phyloP scores from a whole-genome alignment of 53 echinoderm and acorn worm species.

The Paelopatides confundens region DNA sequence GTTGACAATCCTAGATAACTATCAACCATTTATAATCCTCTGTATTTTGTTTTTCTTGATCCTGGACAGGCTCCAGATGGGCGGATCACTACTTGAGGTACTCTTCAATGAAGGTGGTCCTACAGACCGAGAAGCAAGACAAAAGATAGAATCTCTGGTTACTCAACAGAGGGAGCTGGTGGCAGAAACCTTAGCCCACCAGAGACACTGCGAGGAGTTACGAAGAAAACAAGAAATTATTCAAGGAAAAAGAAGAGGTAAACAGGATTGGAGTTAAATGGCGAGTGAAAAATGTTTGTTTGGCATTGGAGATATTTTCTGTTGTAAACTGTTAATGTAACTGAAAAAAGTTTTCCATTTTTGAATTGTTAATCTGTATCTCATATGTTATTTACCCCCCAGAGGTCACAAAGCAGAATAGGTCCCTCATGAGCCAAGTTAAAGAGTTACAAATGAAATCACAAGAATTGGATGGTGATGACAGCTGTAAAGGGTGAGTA shows the following conservation, averaged over 20 bases:
- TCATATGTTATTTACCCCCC: not conserved
- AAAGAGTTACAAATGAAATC: conserved; percentile 30
- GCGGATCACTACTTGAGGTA: conserved; percentile 65
- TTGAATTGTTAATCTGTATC: no score
- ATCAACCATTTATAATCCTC: no score
- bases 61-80: conserved; percentile 71
- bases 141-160: conserved; percentile 52
- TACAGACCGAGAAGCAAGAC: conserved; percentile 24
- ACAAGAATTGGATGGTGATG: not conserved
- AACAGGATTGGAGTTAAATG: not conserved
- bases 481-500: conserved; percentile 27
- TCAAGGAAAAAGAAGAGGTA: conserved; percentile 73
- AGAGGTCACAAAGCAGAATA: not conserved
- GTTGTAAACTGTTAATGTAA: no score
- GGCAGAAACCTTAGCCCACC: conserved; percentile 78
- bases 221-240: conserved; percentile 73
- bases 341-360: no score
- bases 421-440: not conserved
- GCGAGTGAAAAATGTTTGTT: no score
- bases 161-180: conserved; percentile 67
- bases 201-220: conserved; percentile 60
- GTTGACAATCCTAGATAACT: no score
- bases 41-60: no score
- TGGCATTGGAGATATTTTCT: no score
- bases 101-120: conserved; percentile 61